phyloP scores from a whole-genome alignment of 2,888 invertebrate genomes.

The Lagria hirta region DNA sequence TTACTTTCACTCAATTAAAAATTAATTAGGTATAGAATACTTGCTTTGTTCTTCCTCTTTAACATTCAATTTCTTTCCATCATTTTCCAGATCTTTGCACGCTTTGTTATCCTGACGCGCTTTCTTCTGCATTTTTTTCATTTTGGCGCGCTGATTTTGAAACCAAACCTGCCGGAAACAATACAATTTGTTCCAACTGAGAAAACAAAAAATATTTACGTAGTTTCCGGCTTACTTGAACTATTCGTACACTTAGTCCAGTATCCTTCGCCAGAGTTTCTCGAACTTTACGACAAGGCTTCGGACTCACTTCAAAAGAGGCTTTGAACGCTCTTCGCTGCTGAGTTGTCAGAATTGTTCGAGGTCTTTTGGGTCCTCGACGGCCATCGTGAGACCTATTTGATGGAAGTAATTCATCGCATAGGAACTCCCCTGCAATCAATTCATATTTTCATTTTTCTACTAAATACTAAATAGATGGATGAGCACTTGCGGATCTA shows the following conservation, averaged over 20 bases:
- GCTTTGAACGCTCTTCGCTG: constrained; percentile 82
- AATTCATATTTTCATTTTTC: constrained; percentile 4
- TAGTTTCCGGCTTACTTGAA: constrained; percentile 63
- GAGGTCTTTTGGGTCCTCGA: constrained; percentile 76
- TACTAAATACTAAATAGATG: neutral
- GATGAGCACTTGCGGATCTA: neutral
- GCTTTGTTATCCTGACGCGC: constrained; percentile 61
- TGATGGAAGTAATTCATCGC: constrained; percentile 61
- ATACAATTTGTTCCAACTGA: constrained; percentile 35
- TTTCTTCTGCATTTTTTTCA: constrained; percentile 68
- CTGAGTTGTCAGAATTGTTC: constrained; percentile 81
- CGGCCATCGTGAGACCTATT: constrained; percentile 64
- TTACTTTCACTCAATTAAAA: constrained; percentile 30
- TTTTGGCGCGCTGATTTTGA: constrained; percentile 67
- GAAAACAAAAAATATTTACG: constrained; percentile 9
- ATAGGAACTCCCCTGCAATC: constrained; percentile 58
- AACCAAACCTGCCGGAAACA: constrained; percentile 60
- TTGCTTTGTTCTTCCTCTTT: constrained; percentile 63
- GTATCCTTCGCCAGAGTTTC: constrained; percentile 83
- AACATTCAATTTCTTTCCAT: constrained; percentile 59
- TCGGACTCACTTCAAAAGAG: constrained; percentile 82
- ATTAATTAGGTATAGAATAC: constrained; percentile 39
- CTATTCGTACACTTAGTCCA: constrained; percentile 79
- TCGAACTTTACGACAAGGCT: constrained; percentile 79
- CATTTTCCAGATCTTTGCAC: constrained; percentile 55